Evolutionary conservation across 1,140 invertebrate genomes (phyloP), one percentile per base, ranked within the genome.

Genomic region (Tetragnatha versicolor): DNA sequence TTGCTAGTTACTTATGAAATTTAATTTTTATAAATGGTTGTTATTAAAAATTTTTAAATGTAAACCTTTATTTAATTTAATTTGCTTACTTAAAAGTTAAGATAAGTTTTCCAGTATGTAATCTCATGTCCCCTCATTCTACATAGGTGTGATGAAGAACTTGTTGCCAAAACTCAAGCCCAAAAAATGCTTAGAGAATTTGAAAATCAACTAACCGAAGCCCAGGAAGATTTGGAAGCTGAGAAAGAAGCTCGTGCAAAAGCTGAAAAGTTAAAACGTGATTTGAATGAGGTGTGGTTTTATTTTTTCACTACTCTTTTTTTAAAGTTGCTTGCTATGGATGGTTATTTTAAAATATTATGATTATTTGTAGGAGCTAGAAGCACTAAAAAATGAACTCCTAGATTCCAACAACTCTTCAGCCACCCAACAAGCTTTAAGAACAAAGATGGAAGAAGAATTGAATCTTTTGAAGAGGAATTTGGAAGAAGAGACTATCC

Each of bases 351-450:
- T 5, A 12, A 25, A 14, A 27, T 20, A 14, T 51, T 49, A n/a
- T 33, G 7, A 22, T 47, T n/a, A 20, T 66, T 42, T 66, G 14
- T 20, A 81, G 83, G 97, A 99, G 88, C 87, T 98, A 20, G 97
- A 99, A 86, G 95, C 96, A 5, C 87, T 99, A 77, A 98, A 98
- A 86, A 98, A 95, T 84, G 97, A 99, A 87, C 88, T 98, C 53
- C 88, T 98, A 58, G 96, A 98, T 86, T 97, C 96, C 0, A 86
- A 97, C 79, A 97, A 98, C 83, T 95, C 94, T 10, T 98, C 96
- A 35, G 95, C 95, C 2, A 91, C 93, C 4, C 95, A 97, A 85
- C 94, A 98, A 85, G 96, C 98, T 85, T 86, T 98, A 31, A 89
- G 96, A 72, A 94, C 92, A 12, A 98, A 98, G 86, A 90, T 96